Base-by-base conservation (phyloP, 2,797 vertebrate species). In the Vireo griseus region DNA sequence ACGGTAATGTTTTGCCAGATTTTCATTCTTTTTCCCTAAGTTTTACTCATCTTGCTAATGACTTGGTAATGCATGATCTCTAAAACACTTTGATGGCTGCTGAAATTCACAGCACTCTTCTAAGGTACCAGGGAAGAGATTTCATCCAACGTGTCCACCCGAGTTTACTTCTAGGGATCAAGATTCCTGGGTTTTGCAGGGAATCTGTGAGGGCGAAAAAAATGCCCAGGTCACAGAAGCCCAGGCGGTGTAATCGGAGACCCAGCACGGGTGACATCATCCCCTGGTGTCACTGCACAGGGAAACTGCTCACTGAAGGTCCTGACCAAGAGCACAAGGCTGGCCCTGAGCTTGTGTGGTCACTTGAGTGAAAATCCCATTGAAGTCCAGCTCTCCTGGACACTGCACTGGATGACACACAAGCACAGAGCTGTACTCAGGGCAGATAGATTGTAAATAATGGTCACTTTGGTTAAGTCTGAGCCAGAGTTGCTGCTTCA, bases 301-400 rank as follows among this genome's bases (percentile, higher is more conserved):
- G 10, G 10, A 67, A 74, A n/a, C 15, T 29, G 22, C 31, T 71
- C 47, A 6, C 35, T 69, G 22, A 42, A 50, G 12, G 31, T 40
- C 39, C 19, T 45, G 47, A 52, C 9, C 29, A 52, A 58, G 2
- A 28, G 1, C 35, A 69, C 16, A 9, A 1, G 22, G 21, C 18
- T 67, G 68, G 11, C 12, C 7, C 16, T 48, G 8, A 11, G 3
- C 7, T 47, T 4, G 0, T 28, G 35, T 1, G 1, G 8, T 42
- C 21, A 10, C 44, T 72, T 65, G 28, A 29, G 13, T 57, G 37
- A 72, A 84, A 67, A 74, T 26, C 7, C 13, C 45, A 4, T 4
- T 42, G 45, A 61, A 74, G 33, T 26, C 4, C 29, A 13, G 4
- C 21, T 72, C 6, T 75, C 19, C 16, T 39, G 39, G 24, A 31